These are phyloP conservation scores for Leucoma salicis DNA, from an alignment of 2,888 invertebrate species.

Conservation along the genomic window DNA sequence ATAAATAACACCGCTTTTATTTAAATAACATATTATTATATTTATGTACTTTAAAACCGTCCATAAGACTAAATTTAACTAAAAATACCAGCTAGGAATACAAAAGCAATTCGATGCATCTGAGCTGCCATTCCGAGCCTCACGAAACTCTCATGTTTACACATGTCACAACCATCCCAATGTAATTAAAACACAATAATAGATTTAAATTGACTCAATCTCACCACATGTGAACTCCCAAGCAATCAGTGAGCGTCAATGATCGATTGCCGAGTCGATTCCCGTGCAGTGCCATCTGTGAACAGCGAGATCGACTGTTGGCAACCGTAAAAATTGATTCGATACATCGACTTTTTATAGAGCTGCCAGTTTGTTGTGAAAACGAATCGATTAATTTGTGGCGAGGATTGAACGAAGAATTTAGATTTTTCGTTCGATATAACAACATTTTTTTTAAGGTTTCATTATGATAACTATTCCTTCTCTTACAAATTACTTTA, in stretches of 20 bases:
- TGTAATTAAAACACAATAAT: slow-evolving; percentile 49
- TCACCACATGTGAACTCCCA: slow-evolving; percentile 52
- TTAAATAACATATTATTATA: too few relatives aligned
- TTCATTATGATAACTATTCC: neutral
- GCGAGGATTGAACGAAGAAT: slow-evolving; percentile 33
- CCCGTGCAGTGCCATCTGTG: slow-evolving; percentile 68
- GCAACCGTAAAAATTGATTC: slow-evolving; percentile 65
- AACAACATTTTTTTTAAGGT: slow-evolving; percentile 8
- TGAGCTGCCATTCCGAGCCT: neutral
- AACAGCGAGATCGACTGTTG: slow-evolving; percentile 53
- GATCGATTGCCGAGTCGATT: slow-evolving; percentile 41
- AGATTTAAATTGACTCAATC: slow-evolving; percentile 42
- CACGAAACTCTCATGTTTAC: slow-evolving; percentile 24
- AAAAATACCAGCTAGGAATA: too few relatives aligned
- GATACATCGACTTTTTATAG: slow-evolving; percentile 61
- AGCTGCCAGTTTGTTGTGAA: slow-evolving; percentile 40
- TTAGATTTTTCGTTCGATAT: slow-evolving; percentile 29
- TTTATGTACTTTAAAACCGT: too few relatives aligned
- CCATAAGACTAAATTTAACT: too few relatives aligned
- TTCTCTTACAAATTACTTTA: neutral
- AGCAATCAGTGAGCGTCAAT: slow-evolving; percentile 48
- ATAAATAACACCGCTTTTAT: too few relatives aligned
- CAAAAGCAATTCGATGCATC: too few relatives aligned
- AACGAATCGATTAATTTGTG: slow-evolving; percentile 41
- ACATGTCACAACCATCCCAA: slow-evolving; percentile 40